phyloP scores from a whole-genome alignment of 2,797 vertebrate genomes.

The Danio jaintianensis region DNA sequence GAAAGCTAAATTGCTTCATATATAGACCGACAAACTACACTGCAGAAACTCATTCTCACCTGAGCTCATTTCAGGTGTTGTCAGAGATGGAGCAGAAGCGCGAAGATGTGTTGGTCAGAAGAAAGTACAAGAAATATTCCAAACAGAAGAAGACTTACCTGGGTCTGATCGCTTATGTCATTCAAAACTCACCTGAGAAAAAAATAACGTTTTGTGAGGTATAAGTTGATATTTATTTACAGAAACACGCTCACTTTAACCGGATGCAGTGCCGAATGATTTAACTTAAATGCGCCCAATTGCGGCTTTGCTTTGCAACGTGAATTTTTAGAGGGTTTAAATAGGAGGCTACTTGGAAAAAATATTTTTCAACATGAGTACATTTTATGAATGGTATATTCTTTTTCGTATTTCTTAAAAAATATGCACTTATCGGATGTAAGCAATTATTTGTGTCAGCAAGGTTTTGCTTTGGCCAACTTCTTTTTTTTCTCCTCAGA shows the following conservation, averaged over 20 bases:
- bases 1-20: constrained; percentile 7
- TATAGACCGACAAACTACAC: neutral
- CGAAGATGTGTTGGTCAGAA: neutral
- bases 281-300: too few species aligned
- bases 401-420: too few species aligned
- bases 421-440: too few species aligned
- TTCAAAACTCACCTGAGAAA: constrained; percentile 15
- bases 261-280: too few species aligned
- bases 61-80: neutral
- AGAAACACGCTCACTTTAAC: too few species aligned
- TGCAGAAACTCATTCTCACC: neutral
- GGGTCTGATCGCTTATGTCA: constrained; percentile 29
- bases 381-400: too few species aligned
- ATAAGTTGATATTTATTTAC: neutral
- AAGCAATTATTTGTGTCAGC: too few species aligned
- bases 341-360: too few species aligned
- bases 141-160: constrained; percentile 43
- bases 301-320: too few species aligned
- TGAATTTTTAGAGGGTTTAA: too few species aligned
- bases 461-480: neutral
- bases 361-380: too few species aligned
- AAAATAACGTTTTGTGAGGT: constrained; percentile 30
- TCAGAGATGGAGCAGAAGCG: constrained; percentile 6
- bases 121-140: constrained; percentile 41
- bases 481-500: neutral